A percentile compares a stretch with the other conserved stretches of the same genome.
Evolutionary conservation across 2,113 vertebrate genomes (phyloP).

Genomic region (Hydrolagus affinis): DNA sequence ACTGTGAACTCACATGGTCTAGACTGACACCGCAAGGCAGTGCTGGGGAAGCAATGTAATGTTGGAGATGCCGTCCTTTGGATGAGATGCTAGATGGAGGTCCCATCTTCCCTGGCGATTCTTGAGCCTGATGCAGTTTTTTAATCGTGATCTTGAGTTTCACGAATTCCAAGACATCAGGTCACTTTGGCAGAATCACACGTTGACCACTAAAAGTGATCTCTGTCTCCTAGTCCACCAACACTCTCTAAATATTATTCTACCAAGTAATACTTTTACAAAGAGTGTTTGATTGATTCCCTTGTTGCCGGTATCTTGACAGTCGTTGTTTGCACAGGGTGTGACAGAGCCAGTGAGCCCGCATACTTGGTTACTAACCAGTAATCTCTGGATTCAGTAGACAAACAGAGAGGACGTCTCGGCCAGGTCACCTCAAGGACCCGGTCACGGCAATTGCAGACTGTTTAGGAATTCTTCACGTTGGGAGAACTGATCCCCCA

Average conservation of each 20-base stretch:
- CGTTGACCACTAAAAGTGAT: neutral
- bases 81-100: too few species aligned
- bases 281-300: slow-evolving; percentile 1
- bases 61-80: too few species aligned
- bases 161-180: neutral
- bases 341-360: too few species aligned
- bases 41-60: too few species aligned
- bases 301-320: neutral
- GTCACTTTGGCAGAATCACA: too few species aligned
- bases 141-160: neutral
- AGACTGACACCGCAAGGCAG: too few species aligned
- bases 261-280: neutral
- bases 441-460: slow-evolving; percentile 25
- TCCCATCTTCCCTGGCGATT: too few species aligned
- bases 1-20: too few species aligned
- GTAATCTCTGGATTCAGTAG: slow-evolving; percentile 26
- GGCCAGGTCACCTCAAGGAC: neutral
- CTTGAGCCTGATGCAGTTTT: neutral
- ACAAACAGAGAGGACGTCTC: slow-evolving; percentile 18
- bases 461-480: neutral
- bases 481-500: slow-evolving; percentile 27
- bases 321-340: neutral
- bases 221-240: neutral
- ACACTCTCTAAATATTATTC: slow-evolving; percentile 11
- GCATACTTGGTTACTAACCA: slow-evolving; percentile 15